These are phyloP conservation scores for Drosophila quadrilineata DNA, from an alignment of 1,140 invertebrate genomes.

Conservation along the genomic window DNA sequence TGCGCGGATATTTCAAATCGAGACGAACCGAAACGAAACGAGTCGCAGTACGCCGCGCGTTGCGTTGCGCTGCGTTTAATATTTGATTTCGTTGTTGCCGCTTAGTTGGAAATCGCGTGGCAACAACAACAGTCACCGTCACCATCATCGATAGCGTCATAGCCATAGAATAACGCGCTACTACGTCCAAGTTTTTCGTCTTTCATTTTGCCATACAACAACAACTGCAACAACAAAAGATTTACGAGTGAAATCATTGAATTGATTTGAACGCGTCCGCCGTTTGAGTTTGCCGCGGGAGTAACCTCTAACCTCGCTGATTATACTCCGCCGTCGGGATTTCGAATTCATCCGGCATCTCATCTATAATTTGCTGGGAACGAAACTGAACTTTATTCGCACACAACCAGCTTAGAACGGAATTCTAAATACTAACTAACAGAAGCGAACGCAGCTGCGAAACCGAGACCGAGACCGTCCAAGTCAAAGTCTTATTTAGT, in stretches of 20 bases:
- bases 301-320: conserved; percentile 42
- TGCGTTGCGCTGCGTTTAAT: conserved; percentile 4
- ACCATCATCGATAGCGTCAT: too few species aligned
- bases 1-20: conserved; percentile 31
- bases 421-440: neutral
- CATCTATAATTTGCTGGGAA: neutral
- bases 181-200: conserved; percentile 35
- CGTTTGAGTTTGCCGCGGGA: conserved; percentile 37
- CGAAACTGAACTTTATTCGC: conserved; percentile 2
- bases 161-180: conserved; percentile 1
- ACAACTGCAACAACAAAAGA: conserved; percentile 6
- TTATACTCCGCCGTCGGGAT: conserved; percentile 20
- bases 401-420: neutral
- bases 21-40: conserved; percentile 17
- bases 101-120: conserved; percentile 38
- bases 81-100: conserved; percentile 10
- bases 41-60: conserved; percentile 11
- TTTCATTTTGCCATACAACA: conserved; percentile 12
- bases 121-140: conserved; percentile 41
- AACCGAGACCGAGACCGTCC: too few species aligned
- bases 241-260: conserved; percentile 1
- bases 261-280: conserved; percentile 9
- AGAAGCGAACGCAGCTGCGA: conserved; percentile 14
- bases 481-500: conserved; percentile 39
- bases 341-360: neutral